These are phyloP conservation scores for Trachelus tabidus DNA, from an alignment of 2,888 invertebrate genomes.

Conservation along the genomic window DNA sequence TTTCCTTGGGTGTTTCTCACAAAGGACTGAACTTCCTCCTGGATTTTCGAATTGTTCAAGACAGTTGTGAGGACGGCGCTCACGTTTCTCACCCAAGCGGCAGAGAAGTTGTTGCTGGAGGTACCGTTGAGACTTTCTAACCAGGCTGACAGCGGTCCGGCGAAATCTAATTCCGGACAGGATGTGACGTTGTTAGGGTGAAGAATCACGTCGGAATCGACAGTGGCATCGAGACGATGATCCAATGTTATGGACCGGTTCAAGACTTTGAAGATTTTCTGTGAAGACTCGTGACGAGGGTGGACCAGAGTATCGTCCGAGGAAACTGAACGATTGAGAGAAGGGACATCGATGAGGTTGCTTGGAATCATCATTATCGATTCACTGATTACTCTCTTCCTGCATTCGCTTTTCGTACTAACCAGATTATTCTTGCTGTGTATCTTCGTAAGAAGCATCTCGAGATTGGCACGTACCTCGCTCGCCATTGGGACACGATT, in stretches of 20 bases:
- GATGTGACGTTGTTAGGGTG: background rate
- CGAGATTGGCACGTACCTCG: background rate
- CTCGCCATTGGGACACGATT: constrained; percentile 27
- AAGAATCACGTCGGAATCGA: background rate
- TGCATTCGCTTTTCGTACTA: background rate
- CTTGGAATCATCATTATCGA: background rate
- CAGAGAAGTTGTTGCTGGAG: background rate
- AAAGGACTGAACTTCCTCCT: constrained; percentile 3
- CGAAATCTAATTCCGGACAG: constrained; percentile 7
- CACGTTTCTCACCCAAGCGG: constrained; percentile 2
- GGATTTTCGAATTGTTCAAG: constrained; percentile 13
- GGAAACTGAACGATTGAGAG: background rate
- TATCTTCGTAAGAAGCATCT: background rate
- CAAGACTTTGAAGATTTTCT: background rate
- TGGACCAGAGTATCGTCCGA: background rate
- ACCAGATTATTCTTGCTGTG: background rate
- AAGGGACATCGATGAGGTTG: background rate
- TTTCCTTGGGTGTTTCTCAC: background rate
- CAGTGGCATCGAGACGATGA: background rate
- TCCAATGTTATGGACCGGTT: background rate
- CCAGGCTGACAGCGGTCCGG: constrained; percentile 13
- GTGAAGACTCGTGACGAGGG: background rate
- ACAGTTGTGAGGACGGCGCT: constrained; percentile 13
- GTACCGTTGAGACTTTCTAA: constrained; percentile 11
- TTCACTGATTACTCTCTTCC: background rate